phyloP scores from a whole-genome alignment of 2,113 vertebrate species.

The Archocentrus centrarchus region DNA sequence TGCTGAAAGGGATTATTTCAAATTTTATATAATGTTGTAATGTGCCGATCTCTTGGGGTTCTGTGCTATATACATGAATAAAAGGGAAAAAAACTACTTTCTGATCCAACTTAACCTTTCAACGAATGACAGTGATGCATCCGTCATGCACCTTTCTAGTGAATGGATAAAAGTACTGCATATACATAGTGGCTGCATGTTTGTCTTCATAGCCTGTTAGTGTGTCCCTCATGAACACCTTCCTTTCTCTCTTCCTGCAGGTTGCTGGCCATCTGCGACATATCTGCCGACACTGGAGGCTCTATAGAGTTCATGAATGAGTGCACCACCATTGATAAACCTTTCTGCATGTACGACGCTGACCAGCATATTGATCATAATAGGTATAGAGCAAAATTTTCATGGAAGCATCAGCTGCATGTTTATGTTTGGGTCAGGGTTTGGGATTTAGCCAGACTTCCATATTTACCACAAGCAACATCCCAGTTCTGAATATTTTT shows the following conservation, averaged over 20 bases:
- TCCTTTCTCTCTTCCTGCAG: constrained; percentile 69
- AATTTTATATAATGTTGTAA: too few species aligned
- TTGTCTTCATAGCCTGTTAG: background rate
- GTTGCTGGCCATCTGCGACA: constrained; percentile 96
- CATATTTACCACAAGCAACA: background rate
- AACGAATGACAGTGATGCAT: too few species aligned
- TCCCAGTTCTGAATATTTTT: background rate
- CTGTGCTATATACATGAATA: too few species aligned
- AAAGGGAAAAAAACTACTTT: too few species aligned
- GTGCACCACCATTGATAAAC: constrained; percentile 95
- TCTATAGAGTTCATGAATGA: constrained; percentile 98
- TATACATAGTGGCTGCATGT: background rate
- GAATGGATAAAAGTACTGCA: background rate
- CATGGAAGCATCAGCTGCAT: background rate
- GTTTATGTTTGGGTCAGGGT: background rate
- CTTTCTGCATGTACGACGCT: constrained; percentile 98
- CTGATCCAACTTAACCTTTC: too few species aligned
- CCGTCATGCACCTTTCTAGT: too few species aligned
- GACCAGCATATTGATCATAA: constrained; percentile 93
- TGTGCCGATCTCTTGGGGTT: too few species aligned
- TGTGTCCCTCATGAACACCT: background rate
- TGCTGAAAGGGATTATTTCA: too few species aligned
- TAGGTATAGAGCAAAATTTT: constrained; percentile 80
- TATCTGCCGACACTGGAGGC: constrained; percentile 94
- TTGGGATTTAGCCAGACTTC: background rate